Base-by-base conservation (phyloP, 2,888 invertebrate genomes). In the Hydrotaea diabolus region DNA sequence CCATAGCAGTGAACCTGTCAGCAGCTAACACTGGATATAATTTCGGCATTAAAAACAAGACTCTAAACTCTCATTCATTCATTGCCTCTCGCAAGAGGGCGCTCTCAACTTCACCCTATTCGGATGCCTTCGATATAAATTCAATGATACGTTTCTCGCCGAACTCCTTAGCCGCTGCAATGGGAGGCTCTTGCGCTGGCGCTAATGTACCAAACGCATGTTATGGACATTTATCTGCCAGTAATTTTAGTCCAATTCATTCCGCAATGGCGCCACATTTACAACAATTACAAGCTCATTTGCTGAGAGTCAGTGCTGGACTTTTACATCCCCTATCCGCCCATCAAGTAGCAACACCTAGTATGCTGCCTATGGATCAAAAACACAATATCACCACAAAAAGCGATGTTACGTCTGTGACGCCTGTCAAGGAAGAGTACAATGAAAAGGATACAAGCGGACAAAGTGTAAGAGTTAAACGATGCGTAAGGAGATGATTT, bases 61-160 rank as follows among this genome's bases (percentile, higher is more conserved):
- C 83, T 36, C 92, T 82, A 31, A 82, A 79, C 69, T 74, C 82
- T 0, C 69, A 69, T 21, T 39, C 93, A 95, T 59, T 93, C 93
- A 0, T 36, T 96, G 96, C 90, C 15, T 69, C 69, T 1, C 95
- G 98, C 55, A 99, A 99, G 92, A 94, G 99, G 86, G 98, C 98
- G 0, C 94, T 98, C 1, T 98, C 98, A 80, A 97, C 97, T 91
- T 98, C 98, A 15, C 97, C 97, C 0, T 98, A 98, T 92, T 98
- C 98, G 0, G 98, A 98, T 88, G 97, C 97, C 79, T 96, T 98
- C 87, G 98, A 99, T 93, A 95, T 99, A 90, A 98, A 98, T 90
- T 98, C 98, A 77, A 96, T 99, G 94, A 98, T 99, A 88, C 95
- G 98, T 83, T 98, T 98, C 88, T 98, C 98, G 7, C 98, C 98